Evolutionary conservation across 2,113 vertebrate species (phyloP).

Genomic region (Muntiacus muntjak): DNA sequence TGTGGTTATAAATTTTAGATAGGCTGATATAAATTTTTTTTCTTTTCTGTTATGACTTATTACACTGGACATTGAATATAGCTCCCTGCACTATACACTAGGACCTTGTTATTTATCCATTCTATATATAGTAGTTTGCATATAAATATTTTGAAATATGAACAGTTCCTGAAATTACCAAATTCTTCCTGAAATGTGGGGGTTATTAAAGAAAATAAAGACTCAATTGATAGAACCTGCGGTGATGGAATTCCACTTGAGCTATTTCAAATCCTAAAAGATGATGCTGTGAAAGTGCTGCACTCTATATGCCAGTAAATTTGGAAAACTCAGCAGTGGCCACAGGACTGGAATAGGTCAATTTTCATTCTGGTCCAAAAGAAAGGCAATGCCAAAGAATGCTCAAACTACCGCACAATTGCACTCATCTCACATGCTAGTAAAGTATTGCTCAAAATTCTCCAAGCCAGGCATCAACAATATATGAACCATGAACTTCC

Average conservation of each 20-base stretch:
- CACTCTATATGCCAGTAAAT: not conserved
- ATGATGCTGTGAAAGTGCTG: not conserved
- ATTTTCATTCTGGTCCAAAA: not conserved
- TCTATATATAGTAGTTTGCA: not conserved
- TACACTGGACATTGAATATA: not conserved
- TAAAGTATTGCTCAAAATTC: not conserved
- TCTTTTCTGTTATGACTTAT: not conserved
- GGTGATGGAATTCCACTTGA: not conserved
- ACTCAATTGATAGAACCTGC: not conserved
- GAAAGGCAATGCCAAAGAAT: not conserved
- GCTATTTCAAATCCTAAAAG: not conserved
- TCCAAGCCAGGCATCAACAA: not conserved
- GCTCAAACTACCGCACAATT: not conserved
- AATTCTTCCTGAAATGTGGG: not conserved
- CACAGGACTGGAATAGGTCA: not conserved
- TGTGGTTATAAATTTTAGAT: not conserved
- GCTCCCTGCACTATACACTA: not conserved
- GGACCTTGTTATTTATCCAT: not conserved
- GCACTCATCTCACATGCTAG: not conserved
- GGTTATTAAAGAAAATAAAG: not conserved
- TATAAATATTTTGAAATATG: not conserved
- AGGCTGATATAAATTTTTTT: not conserved
- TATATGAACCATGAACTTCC: rapidly evolving
- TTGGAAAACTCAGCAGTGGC: not conserved
- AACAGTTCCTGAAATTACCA: not conserved